Evolutionary conservation across 1,140 invertebrate species (phyloP).

Genomic region (Lamellibrachia luymesi): DNA sequence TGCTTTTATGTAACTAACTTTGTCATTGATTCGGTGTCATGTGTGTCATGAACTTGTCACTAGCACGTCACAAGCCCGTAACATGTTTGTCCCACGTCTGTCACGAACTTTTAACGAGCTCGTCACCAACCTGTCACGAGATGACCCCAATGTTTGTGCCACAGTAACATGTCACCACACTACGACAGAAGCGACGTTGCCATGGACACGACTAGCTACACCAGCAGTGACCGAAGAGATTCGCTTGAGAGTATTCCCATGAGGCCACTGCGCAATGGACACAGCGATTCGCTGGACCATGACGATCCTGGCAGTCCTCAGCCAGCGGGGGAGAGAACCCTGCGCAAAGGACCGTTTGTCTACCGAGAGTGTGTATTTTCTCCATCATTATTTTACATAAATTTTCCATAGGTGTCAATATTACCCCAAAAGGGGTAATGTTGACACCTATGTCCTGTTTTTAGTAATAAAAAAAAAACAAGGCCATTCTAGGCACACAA

Average conservation of each 20-base stretch:
- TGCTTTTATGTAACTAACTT: neutral
- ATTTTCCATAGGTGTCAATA: too few species aligned
- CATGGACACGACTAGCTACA: slow-evolving; percentile 19
- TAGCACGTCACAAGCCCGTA: neutral
- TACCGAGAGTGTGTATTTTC: slow-evolving; percentile 53
- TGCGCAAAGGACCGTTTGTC: slow-evolving; percentile 50
- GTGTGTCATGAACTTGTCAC: neutral
- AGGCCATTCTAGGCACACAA: too few species aligned
- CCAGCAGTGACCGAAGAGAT: slow-evolving; percentile 27
- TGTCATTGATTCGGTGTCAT: neutral
- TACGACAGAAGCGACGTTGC: neutral
- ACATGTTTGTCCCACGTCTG: neutral
- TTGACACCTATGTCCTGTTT: too few species aligned
- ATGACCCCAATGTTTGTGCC: neutral
- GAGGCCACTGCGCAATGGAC: slow-evolving; percentile 19
- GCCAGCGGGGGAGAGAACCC: slow-evolving; percentile 29
- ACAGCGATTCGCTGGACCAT: neutral
- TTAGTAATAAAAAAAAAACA: too few species aligned
- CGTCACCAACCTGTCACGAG: neutral
- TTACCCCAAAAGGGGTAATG: too few species aligned
- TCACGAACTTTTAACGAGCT: neutral
- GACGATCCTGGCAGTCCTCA: slow-evolving; percentile 18
- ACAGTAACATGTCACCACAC: neutral
- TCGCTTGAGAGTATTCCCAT: slow-evolving; percentile 32
- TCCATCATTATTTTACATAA: neutral